Base-by-base conservation (phyloP, 2,113 vertebrate genomes). In the Etheostoma spectabile region DNA sequence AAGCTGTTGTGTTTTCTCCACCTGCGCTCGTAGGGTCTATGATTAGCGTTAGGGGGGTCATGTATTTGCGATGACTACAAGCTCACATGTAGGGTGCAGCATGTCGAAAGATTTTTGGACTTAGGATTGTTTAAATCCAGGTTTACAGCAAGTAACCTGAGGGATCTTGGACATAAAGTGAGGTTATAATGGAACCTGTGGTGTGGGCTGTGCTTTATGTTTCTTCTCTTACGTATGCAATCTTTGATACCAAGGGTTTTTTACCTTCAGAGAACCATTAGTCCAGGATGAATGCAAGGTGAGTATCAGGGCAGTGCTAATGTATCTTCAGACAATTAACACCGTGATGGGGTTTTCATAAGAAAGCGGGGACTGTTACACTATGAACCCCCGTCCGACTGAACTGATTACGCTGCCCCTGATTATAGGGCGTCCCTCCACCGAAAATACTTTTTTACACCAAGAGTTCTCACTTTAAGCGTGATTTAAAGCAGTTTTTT, bases 291-390 rank as follows among this genome's bases (percentile, higher is more conserved):
- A 64, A 70, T 49, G 45, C 74, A n/a, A 67, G 53, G 8, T 42
- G 16, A 63, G 68, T 30, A 64, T 78, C n/a, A 38, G 46, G 56
- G 42, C 42, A 79, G 69, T 42, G 38, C 7, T 73, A 72, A 77
- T 86, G 62, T 62, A 74, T n/a, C 22, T 74, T 15, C 62, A 86
- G 30, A 51, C 62, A 81, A 71, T 81, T 77, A n/a, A 67, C 48
- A 62, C 59, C 11, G 21, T 8, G 38, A 38, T 49, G 49, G 49
- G 74, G 19, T 64, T 75, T 69, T 51, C 22, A 14, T 30, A 56
- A 33, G 61, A 35, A 56, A 69, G 64, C 51, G 42, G 53, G 22
- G 68, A 62, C 33, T 38, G 52, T 79, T 76, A 10, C 19, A 11
- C 61, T 22, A 0, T 15, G 48, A 82, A 55, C n/a, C 57, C 22